These are phyloP conservation scores for Gymnoscopelus microlampas DNA, from an alignment of 2,797 vertebrate genomes.

Conservation along the genomic window DNA sequence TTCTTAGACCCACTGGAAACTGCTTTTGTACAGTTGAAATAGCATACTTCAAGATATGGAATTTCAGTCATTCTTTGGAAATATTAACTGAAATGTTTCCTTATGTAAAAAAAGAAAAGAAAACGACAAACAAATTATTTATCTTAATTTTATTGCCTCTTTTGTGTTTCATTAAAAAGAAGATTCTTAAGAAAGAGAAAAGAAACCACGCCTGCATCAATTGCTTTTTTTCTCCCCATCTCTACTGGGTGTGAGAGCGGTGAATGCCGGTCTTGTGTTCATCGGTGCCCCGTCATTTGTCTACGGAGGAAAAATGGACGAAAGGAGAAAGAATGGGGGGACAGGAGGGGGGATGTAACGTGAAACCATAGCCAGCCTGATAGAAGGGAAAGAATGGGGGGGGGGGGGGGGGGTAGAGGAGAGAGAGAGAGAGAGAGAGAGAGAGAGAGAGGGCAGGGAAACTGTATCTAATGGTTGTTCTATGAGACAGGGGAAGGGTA, in stretches of 20 bases:
- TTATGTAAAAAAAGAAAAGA: conserved; percentile 77
- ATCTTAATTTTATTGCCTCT: conserved; percentile 88
- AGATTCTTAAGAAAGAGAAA: conserved; percentile 66
- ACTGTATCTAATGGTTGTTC: conserved; percentile 62
- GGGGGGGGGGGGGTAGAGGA: conserved; percentile 34
- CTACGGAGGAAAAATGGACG: conserved; percentile 51
- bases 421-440: conserved; percentile 22
- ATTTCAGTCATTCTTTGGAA: conserved; percentile 81
- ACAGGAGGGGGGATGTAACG: conserved; percentile 62
- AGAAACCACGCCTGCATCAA: conserved; percentile 1
- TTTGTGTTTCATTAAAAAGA: conserved; percentile 85
- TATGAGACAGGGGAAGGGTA: conserved; percentile 42
- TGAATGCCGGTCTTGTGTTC: conserved; percentile 54
- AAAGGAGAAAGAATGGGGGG: conserved; percentile 53
- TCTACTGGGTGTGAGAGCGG: conserved; percentile 29
- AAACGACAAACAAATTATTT: conserved; percentile 77
- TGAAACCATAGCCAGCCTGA: conserved; percentile 68
- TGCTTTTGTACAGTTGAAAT: conserved; percentile 76
- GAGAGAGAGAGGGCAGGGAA: conserved; percentile 39
- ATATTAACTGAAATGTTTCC: conserved; percentile 82
- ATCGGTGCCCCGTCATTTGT: conserved; percentile 65
- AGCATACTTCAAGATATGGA: conserved; percentile 76
- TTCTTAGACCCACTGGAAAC: conserved; percentile 82
- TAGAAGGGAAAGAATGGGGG: conserved; percentile 50
- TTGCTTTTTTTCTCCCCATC: conserved; percentile 21